Percentiles rank a stretch among this genome's conserved stretches.
Evolutionary conservation across 2,113 vertebrate genomes (phyloP).

Genomic region (Collichthys lucidus): DNA sequence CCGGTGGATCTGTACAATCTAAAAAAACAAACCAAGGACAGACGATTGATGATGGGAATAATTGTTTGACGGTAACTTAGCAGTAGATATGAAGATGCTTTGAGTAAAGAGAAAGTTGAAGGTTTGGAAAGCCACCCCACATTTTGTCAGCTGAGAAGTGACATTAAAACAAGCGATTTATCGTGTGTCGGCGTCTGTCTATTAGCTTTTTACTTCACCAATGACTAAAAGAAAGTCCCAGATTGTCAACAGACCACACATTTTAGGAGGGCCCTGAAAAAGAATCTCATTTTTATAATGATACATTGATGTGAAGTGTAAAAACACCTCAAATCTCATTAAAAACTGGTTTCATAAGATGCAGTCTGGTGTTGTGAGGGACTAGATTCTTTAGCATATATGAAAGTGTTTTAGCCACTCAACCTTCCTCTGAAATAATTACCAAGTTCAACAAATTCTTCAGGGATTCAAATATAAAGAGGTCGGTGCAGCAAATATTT

Average conservation of each 20-base stretch:
- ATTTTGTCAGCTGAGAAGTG: no score
- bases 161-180: no score
- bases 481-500: background rate
- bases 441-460: background rate
- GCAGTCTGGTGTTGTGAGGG: background rate
- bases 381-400: no score
- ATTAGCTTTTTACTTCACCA: no score
- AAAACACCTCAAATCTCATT: background rate
- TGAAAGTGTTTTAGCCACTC: background rate
- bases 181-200: no score
- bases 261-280: no score
- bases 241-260: no score
- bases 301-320: background rate
- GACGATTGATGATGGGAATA: background rate
- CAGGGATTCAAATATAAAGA: background rate
- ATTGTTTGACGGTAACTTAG: no score
- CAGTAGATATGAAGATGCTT: no score
- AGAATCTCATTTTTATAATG: background rate
- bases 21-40: background rate
- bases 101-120: no score
- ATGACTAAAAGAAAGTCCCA: no score
- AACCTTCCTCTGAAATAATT: background rate
- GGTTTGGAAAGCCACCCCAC: no score
- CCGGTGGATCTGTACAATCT: background rate
- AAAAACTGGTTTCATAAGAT: background rate